A percentile compares a stretch with the other conserved stretches of the same genome.
Conservation (phyloP, 2,113 vertebrate genomes). For the Thomomys bottae region DNA sequence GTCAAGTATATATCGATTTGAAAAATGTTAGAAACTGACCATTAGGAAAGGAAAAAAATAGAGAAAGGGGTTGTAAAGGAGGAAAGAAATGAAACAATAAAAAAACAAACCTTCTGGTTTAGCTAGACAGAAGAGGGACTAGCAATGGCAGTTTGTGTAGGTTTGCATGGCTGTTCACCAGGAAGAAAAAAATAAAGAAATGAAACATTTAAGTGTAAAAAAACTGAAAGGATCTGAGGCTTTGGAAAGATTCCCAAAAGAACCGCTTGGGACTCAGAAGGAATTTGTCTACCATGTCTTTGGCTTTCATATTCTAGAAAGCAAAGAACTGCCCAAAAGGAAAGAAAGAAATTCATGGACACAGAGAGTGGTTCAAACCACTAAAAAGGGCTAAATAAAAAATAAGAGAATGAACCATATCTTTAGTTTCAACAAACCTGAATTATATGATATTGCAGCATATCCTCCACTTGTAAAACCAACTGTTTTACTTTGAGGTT, state of each 20-base stretch:
- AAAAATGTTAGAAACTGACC: constrained; percentile 41
- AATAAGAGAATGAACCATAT: neutral
- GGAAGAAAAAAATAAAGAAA: neutral
- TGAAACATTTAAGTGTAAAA: neutral
- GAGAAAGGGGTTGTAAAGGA: neutral
- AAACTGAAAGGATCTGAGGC: neutral
- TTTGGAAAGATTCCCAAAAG: neutral
- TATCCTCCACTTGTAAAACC: constrained; percentile 10
- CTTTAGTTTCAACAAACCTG: neutral
- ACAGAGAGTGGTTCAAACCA: neutral
- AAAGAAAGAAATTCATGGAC: neutral
- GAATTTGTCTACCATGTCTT: neutral
- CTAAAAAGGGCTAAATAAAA: neutral
- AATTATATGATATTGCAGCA: neutral
- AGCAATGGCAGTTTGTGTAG: neutral
- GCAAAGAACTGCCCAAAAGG: neutral
- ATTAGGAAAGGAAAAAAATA: constrained; percentile 31
- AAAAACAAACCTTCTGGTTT: neutral
- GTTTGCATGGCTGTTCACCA: neutral
- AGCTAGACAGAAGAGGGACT: neutral
- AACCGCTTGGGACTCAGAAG: neutral
- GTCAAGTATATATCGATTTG: constrained; percentile 36
- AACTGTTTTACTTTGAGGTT: neutral
- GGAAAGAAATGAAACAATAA: neutral
- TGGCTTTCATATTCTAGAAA: neutral